A percentile compares a stretch with the other conserved stretches of the same genome.
Evolutionary conservation across 2,113 vertebrate genomes (phyloP).

Genomic region (Pedetes capensis): DNA sequence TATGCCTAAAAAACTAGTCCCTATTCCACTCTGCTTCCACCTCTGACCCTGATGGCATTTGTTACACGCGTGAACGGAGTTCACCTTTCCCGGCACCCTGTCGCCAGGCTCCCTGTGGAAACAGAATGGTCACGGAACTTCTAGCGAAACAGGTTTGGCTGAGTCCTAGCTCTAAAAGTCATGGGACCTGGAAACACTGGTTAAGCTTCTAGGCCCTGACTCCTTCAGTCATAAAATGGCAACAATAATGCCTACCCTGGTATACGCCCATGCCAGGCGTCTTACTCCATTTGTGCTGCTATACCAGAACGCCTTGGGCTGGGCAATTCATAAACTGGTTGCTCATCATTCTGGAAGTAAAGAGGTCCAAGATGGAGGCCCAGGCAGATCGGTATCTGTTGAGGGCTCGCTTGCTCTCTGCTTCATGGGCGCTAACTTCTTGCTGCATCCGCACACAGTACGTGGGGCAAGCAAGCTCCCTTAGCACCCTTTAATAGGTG

Average conservation of each 20-base stretch:
- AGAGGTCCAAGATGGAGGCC: not conserved
- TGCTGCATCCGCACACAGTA: too few relatives aligned
- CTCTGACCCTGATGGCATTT: rapidly evolving
- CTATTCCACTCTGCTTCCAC: not conserved
- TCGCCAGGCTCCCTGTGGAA: not conserved
- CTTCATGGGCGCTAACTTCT: rapidly evolving
- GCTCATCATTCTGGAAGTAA: not conserved
- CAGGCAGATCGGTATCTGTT: not conserved
- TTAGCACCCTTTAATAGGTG: not conserved
- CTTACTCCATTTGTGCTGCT: not conserved
- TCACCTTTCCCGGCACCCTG: not conserved
- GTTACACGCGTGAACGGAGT: not conserved
- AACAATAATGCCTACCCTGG: rapidly evolving
- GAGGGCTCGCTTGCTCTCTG: not conserved
- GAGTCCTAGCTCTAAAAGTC: not conserved
- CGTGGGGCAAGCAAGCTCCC: not conserved
- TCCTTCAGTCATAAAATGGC: not conserved
- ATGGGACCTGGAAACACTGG: not conserved
- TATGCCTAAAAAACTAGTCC: rapidly evolving
- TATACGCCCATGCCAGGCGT: not conserved
- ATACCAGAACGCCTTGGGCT: not conserved
- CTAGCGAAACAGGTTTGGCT: not conserved
- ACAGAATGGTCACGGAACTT: not conserved
- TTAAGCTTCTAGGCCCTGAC: not conserved
- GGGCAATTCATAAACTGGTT: not conserved